Conservation (phyloP, 2,113 vertebrate species). For the Centropus unirufus region DNA sequence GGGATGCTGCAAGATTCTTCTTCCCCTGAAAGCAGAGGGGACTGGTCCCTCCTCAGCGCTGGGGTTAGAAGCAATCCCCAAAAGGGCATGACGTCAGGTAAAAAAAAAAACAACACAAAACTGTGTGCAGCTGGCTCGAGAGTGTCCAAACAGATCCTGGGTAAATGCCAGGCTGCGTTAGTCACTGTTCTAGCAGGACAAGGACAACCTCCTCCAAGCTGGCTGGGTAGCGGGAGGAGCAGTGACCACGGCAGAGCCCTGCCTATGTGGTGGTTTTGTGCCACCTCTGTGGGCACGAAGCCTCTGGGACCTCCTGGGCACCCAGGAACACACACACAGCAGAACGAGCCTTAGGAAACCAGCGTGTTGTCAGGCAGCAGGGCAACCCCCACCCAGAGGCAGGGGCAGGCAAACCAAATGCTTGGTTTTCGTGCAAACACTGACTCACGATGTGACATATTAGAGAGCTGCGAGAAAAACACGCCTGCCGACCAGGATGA, state of each 20-base stretch:
- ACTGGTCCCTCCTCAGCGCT: not conserved
- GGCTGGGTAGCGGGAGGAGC: not conserved
- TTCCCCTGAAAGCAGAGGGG: not conserved
- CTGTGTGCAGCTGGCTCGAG: conserved; percentile 6
- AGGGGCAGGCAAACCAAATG: not conserved
- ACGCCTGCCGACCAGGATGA: not conserved
- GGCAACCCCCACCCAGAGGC: not conserved
- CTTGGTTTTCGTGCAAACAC: not conserved
- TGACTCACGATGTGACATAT: not conserved
- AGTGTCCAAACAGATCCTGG: conserved; percentile 41
- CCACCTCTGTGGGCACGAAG: rapidly evolving
- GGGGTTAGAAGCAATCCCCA: conserved; percentile 14
- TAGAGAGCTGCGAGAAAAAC: not conserved
- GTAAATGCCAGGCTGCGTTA: conserved; percentile 57
- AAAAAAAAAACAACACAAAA: not conserved
- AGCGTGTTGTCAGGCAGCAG: not conserved
- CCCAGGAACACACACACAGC: not conserved
- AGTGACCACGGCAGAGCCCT: not conserved
- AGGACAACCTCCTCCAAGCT: not conserved
- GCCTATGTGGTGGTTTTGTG: rapidly evolving
- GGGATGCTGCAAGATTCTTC: not conserved
- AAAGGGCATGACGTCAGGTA: conserved; percentile 39
- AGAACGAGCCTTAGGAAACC: not conserved
- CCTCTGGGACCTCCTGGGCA: not conserved
- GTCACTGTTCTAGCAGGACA: not conserved